Conservation (phyloP, 2,797 vertebrate species). For the Coregonus suidteri region DNA sequence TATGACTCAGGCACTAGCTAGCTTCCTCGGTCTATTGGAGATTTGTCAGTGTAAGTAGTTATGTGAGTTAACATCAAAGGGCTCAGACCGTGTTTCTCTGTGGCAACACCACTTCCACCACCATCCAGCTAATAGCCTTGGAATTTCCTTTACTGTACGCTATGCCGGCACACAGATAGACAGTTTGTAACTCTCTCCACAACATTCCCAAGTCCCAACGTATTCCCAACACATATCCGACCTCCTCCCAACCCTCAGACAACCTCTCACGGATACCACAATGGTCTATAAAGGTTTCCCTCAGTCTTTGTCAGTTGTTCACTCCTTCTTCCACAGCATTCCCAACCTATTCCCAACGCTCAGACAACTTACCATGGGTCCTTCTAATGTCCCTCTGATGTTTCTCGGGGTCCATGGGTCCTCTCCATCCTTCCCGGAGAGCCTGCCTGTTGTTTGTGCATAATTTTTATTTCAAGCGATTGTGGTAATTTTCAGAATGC, state of each 20-base stretch:
- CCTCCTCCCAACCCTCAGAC: not conserved
- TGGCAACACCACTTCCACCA: constrained; percentile 26
- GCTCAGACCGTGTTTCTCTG: constrained; percentile 51
- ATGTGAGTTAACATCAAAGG: constrained; percentile 66
- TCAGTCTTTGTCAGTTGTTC: not conserved
- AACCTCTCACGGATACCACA: not conserved
- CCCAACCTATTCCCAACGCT: not conserved
- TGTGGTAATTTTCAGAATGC: constrained; percentile 66
- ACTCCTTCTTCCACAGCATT: not conserved
- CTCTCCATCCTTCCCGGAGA: not conserved
- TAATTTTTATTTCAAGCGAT: constrained; percentile 62
- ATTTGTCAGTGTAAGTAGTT: constrained; percentile 65
- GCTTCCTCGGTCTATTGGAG: constrained; percentile 54
- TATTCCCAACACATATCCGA: not conserved
- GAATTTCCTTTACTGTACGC: constrained; percentile 28
- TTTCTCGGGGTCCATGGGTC: not conserved
- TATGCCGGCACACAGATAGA: constrained; percentile 5
- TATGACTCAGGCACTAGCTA: constrained; percentile 55
- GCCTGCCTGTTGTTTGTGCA: constrained; percentile 20
- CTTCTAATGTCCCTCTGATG: not conserved
- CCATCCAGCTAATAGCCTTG: constrained; percentile 42
- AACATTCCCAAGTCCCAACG: not conserved
- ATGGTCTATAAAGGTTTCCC: not conserved
- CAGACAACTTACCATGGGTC: not conserved
- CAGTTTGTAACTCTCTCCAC: not conserved